A percentile compares a stretch with the other conserved stretches of the same genome.
phyloP scores from a whole-genome alignment of 1,140 invertebrate species.

The Dryas iulia region DNA sequence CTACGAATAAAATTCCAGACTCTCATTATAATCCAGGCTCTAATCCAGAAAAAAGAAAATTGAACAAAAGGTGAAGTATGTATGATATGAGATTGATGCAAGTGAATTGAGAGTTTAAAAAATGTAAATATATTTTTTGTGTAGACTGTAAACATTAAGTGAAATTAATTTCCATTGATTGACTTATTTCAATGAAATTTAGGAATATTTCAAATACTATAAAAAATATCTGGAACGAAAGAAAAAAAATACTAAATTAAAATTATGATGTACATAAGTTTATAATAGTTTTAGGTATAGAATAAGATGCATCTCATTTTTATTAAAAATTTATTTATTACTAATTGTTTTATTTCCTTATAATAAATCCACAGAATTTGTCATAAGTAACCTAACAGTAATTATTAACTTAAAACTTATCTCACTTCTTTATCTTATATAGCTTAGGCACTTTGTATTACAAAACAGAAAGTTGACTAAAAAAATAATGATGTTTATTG shows the following conservation, averaged over 20 bases:
- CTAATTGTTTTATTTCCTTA: not conserved
- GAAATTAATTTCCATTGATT: not conserved
- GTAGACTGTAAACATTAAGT: not conserved
- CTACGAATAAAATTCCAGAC: slow-evolving; percentile 28
- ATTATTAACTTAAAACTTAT: not conserved
- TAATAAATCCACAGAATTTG: not conserved
- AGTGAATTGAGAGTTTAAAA: not conserved
- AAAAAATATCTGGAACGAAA: not conserved
- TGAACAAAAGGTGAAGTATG: slow-evolving; percentile 5
- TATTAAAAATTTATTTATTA: slow-evolving; percentile 48
- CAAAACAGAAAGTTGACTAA: not conserved
- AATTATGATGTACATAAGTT: not conserved
- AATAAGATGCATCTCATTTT: slow-evolving; percentile 55
- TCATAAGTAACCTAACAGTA: not conserved
- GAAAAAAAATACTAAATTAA: not conserved
- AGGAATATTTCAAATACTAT: not conserved
- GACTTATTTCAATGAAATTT: not conserved
- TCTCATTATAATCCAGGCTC: slow-evolving; percentile 49
- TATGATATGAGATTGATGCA: not conserved
- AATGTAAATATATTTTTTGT: slow-evolving; percentile 9
- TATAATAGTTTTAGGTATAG: slow-evolving; percentile 11
- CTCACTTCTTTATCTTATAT: not conserved
- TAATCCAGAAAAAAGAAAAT: slow-evolving; percentile 33
- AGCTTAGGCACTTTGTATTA: not conserved
- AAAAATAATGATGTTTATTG: not conserved